Evolutionary conservation across 1,140 invertebrate species (phyloP).

Genomic region (Micrasema minimum): DNA sequence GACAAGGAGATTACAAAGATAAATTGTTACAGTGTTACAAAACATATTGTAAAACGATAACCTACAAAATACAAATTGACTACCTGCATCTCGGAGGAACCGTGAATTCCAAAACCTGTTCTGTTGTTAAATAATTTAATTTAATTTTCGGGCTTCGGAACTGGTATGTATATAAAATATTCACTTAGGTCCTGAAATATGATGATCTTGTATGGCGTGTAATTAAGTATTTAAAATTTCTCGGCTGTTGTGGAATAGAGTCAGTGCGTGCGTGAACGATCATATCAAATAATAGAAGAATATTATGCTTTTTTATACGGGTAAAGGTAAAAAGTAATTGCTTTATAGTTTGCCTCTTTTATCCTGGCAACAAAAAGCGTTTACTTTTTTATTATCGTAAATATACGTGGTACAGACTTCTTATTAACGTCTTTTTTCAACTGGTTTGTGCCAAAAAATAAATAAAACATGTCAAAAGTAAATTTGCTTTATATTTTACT

Average conservation of each 20-base stretch:
- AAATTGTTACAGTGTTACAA: too few relatives aligned
- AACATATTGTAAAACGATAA: too few relatives aligned
- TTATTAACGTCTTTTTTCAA: too few relatives aligned
- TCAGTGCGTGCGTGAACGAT: slow-evolving; percentile 20
- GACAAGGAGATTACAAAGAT: too few relatives aligned
- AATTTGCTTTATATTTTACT: too few relatives aligned
- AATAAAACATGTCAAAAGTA: too few relatives aligned
- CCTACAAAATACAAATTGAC: too few relatives aligned
- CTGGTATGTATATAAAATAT: background rate
- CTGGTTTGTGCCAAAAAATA: too few relatives aligned
- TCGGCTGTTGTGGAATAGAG: background rate
- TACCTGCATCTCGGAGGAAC: too few relatives aligned
- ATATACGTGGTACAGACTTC: too few relatives aligned
- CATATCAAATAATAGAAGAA: slow-evolving; percentile 26
- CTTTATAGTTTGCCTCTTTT: background rate
- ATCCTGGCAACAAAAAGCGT: background rate
- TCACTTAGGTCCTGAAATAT: slow-evolving; percentile 18
- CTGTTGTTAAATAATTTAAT: background rate
- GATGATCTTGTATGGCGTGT: slow-evolving; percentile 2
- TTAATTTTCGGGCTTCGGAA: too few relatives aligned
- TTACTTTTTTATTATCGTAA: background rate
- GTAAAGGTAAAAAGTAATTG: background rate
- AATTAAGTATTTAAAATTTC: slow-evolving; percentile 20
- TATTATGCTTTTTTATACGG: slow-evolving; percentile 5
- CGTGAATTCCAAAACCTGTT: too few relatives aligned